Base-by-base conservation (phyloP, 2,888 invertebrate genomes). In the Brenthis hecate region DNA sequence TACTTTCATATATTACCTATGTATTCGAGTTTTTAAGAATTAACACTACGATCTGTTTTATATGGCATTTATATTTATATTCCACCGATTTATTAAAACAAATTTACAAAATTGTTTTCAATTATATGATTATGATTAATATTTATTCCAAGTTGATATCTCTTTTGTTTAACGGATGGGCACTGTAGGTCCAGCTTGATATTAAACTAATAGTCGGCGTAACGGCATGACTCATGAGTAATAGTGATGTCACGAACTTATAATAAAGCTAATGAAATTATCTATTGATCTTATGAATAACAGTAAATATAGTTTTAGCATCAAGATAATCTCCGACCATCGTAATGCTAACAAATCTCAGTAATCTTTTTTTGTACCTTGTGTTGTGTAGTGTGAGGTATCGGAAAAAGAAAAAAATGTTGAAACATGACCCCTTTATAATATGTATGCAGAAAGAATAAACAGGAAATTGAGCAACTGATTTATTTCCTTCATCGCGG, bases 381-480 rank as follows among this genome's bases (percentile, higher is more conserved):
- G 5, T 48, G 28, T 23, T 48, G 23, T 23, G 13, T 54, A 58
- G 19, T 19, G 19, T 19, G 19, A 19, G n/a, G 28, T n/a, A 48
- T 48, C 11, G 48, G n/a, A n/a, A 8, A 50, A 28, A 28, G 11
- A 0, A 28, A 23, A 14, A 48, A 58, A 48, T 60, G 50, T 50
- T 60, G 60, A 50, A 60, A 60, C 60, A 48, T 60, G 60, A 60
- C 60, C 60, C 60, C 50, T 60, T 28, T 58, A 58, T 28, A 47
- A 60, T 50, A 50, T 60, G 60, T 28, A 50, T 50, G 50, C 28
- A 60, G 28, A 60, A 60, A 48, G 48, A 48, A 36, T 6, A 8
- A 36, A 60, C 60, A 60, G 60, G 60, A 60, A 60, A 60, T 60
- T 60, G n/a, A 60, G 50, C 60, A 50, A 60, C 60, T 60, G 60